Base-by-base conservation (phyloP, 2,797 vertebrate genomes). In the Xenops minutus region DNA sequence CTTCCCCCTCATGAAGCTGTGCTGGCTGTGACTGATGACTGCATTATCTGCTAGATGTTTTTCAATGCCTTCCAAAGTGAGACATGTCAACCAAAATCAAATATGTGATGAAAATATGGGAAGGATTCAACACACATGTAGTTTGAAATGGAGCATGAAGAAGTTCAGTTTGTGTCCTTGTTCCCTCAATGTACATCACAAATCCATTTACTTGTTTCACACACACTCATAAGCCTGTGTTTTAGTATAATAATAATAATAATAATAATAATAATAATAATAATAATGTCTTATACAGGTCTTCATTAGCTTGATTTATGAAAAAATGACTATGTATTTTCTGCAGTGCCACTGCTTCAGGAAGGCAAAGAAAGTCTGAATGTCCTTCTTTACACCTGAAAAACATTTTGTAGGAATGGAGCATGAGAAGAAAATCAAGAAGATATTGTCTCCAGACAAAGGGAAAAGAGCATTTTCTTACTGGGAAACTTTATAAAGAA, bases 301-400 rank as follows among this genome's bases (percentile, higher is more conserved):
- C 88, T 97, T 82, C 85, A 95, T 96, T 97, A 93, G 21, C 72
- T 92, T 94, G 86, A 95, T 96, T 97, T 97, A 21, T 21, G 62
- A 15, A 27, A 94, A 94, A 97, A 8, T 63, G 73, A 88, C 75
- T 84, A 41, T 77, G 61, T 88, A 85, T 95, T 96, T 97, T 97
- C 85, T 97, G 74, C 72, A 96, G 75, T 94, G 88, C 89, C 91
- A 29, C 17, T 87, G 62, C 62, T 86, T 80, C 64, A 94, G 91
- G 88, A 96, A 59, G 75, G 44, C 34, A 97, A 97, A 92, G 44
- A 72, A 92, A 91, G 41, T 81, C 85, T 87, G 74, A 63, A 61
- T 93, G 10, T 4, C 41, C 55, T 94, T 85, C 89, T 96, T 93
- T 93, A 62, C 71, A 91, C 85, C 75, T 71, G 92, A 96, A 96